phyloP scores from a whole-genome alignment of 2,797 vertebrate species.

The Mormyrops boulengeri region DNA sequence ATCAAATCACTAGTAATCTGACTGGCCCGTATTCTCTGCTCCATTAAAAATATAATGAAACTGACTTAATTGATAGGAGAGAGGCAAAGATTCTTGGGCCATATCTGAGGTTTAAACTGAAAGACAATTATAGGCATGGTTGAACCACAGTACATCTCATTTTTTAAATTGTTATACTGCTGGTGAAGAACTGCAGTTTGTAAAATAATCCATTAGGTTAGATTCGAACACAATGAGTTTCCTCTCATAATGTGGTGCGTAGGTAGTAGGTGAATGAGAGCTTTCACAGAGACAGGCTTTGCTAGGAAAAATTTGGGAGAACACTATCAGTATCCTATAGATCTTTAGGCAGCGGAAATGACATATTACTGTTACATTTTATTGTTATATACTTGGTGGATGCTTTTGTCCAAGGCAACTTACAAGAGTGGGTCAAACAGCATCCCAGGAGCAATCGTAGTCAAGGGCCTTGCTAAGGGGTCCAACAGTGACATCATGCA shows the following conservation, averaged over 20 bases:
- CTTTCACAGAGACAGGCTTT: not conserved
- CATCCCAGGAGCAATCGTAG: not conserved
- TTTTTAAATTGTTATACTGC: not conserved
- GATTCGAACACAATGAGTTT: not conserved
- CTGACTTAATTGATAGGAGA: not conserved
- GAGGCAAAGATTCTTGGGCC: not conserved
- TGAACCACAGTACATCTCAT: not conserved
- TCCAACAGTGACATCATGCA: not conserved
- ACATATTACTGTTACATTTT: not conserved
- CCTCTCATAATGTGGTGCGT: not conserved
- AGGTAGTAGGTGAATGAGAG: not conserved
- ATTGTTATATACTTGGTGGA: not conserved
- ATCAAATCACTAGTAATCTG: not conserved
- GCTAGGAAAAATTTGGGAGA: not conserved
- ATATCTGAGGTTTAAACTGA: not conserved
- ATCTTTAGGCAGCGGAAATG: not conserved
- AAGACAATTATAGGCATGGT: not conserved
- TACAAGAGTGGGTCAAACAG: not conserved
- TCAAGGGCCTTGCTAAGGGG: not conserved
- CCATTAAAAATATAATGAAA: conserved; percentile 2
- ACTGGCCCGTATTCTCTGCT: not conserved
- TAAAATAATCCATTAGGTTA: not conserved
- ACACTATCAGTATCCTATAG: not conserved
- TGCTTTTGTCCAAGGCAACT: not conserved
- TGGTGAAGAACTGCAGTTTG: not conserved